These are phyloP conservation scores for Apocheima hispidaria DNA, from an alignment of 2,888 invertebrate species.

Conservation along the genomic window DNA sequence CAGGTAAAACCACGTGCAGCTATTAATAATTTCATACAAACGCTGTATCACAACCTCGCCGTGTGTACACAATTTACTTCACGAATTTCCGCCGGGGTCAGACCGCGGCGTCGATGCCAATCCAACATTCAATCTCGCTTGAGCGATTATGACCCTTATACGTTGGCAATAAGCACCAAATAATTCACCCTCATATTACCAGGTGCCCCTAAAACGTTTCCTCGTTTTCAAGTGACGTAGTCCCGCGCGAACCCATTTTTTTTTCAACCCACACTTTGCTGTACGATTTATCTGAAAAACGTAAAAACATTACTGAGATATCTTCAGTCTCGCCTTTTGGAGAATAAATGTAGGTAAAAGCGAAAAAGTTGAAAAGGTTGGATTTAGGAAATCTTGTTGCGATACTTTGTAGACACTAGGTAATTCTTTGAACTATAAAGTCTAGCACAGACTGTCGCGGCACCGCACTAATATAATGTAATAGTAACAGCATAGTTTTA, in stretches of 20 bases:
- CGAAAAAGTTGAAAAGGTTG: not conserved
- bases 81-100: slow-evolving; percentile 29
- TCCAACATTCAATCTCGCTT: slow-evolving; percentile 19
- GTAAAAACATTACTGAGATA: slow-evolving; percentile 14
- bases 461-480: too few species aligned
- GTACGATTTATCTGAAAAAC: slow-evolving; percentile 20
- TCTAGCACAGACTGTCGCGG: too few species aligned
- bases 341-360: slow-evolving; percentile 9
- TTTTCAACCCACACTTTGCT: slow-evolving; percentile 22
- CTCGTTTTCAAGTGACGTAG: slow-evolving; percentile 23
- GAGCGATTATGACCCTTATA: slow-evolving; percentile 24
- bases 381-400: not conserved
- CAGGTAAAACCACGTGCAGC: not conserved
- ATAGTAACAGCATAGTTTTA: too few species aligned
- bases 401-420: not conserved
- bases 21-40: slow-evolving; percentile 7
- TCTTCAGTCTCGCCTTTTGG: slow-evolving; percentile 18
- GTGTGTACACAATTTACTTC: slow-evolving; percentile 27
- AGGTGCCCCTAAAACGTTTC: slow-evolving; percentile 6
- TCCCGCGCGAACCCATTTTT: slow-evolving; percentile 17
- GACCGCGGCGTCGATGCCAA: slow-evolving; percentile 26
- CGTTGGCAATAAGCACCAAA: slow-evolving; percentile 13
- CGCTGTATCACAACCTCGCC: slow-evolving; percentile 1
- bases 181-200: slow-evolving; percentile 18
- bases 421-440: too few species aligned